A percentile compares a stretch with the other conserved stretches of the same genome.
Evolutionary conservation across 2,888 invertebrate species (phyloP).

Genomic region (Caenorhabditis angaria): DNA sequence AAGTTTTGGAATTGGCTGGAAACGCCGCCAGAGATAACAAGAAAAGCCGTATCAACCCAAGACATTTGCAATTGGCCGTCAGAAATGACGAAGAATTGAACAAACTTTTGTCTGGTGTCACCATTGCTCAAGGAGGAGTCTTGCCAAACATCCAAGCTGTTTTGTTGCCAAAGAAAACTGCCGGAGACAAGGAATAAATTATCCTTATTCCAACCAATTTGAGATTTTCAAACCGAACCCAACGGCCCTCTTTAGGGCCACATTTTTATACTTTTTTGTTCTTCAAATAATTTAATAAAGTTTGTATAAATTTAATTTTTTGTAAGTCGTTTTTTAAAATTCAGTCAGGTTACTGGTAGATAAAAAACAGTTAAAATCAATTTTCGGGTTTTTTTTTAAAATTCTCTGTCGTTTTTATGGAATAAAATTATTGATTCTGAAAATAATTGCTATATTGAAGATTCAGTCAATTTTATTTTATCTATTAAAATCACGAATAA

Average conservation of each 20-base stretch:
- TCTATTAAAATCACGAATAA: too few relatives aligned
- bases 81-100: conserved; percentile 32
- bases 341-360: too few relatives aligned
- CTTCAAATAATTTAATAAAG: too few relatives aligned
- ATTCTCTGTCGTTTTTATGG: background rate
- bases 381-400: too few relatives aligned
- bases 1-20: conserved; percentile 60
- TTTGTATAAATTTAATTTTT: too few relatives aligned
- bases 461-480: background rate
- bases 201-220: too few relatives aligned
- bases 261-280: too few relatives aligned
- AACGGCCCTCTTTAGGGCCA: conserved; percentile 66
- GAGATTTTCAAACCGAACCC: conserved; percentile 42
- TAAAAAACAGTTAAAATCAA: too few relatives aligned
- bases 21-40: conserved; percentile 75
- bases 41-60: conserved; percentile 61
- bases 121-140: conserved; percentile 86
- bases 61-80: conserved; percentile 12
- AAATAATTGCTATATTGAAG: background rate
- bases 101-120: conserved; percentile 77
- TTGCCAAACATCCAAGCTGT: conserved; percentile 74
- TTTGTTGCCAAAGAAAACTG: conserved; percentile 71
- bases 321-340: too few relatives aligned
- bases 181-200: conserved; percentile 36
- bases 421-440: background rate